phyloP scores from a whole-genome alignment of 1,140 invertebrate genomes.

The Venturia canescens region DNA sequence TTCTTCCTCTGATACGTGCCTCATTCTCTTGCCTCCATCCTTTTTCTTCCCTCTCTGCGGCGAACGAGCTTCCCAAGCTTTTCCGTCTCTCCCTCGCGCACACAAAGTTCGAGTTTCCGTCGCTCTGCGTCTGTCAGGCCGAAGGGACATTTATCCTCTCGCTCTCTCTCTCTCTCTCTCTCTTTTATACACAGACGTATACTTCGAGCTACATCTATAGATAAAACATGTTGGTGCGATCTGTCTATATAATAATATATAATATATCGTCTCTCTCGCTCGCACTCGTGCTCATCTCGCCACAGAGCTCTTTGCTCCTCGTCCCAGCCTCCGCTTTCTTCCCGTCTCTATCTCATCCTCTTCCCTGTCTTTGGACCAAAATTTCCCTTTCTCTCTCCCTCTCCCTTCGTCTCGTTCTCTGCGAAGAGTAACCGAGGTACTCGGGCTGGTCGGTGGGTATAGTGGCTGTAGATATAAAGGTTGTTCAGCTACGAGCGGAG shows the following conservation, averaged over 20 bases:
- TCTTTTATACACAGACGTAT: not conserved
- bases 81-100: not conserved
- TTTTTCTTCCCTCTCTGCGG: conserved; percentile 38
- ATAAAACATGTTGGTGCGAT: not conserved
- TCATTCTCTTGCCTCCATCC: conserved; percentile 40
- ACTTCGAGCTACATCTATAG: conserved; percentile 7
- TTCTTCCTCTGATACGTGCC: conserved; percentile 40
- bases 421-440: conserved; percentile 64
- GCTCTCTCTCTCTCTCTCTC: not conserved
- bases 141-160: conserved; percentile 1
- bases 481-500: conserved; percentile 63
- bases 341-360: conserved; percentile 12
- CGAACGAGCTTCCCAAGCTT: conserved; percentile 44
- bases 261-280: conserved; percentile 24
- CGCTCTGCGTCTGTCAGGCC: conserved; percentile 28
- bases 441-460: conserved; percentile 65
- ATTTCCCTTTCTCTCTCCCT: conserved; percentile 52
- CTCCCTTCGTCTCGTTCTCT: conserved; percentile 52
- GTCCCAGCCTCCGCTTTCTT: not conserved
- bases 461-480: conserved; percentile 73
- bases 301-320: not conserved
- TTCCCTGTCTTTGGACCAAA: not conserved
- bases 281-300: not conserved
- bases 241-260: conserved; percentile 15
- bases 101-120: conserved; percentile 5